Evolutionary conservation across 2,888 invertebrate species (phyloP).

Genomic region (Andrena bicolor): DNA sequence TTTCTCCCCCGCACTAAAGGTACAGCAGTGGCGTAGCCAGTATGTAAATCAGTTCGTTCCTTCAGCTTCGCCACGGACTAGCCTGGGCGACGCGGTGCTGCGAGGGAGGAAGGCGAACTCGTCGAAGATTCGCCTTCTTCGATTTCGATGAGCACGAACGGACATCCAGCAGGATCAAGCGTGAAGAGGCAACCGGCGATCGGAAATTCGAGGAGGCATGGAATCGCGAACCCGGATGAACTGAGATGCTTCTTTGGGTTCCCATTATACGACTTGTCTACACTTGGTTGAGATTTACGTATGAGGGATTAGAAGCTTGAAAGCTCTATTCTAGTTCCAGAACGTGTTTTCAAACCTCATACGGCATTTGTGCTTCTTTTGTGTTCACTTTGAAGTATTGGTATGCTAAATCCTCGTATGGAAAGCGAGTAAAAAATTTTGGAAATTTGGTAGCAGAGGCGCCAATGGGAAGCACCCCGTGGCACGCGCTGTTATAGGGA

Average conservation of each 20-base stretch:
- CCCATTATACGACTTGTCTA: no score
- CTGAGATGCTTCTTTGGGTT: neutral
- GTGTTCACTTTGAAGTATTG: neutral
- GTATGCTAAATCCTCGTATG: neutral
- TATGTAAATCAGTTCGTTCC: constrained; percentile 81
- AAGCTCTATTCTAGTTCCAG: no score
- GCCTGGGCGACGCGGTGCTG: constrained; percentile 40
- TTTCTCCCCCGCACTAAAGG: constrained; percentile 76
- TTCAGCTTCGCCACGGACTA: constrained; percentile 59
- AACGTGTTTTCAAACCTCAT: no score
- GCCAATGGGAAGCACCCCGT: constrained; percentile 67
- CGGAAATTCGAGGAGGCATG: constrained; percentile 36
- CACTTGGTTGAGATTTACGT: no score
- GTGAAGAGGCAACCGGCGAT: constrained; percentile 33
- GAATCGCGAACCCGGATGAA: constrained; percentile 29
- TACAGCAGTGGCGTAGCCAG: constrained; percentile 79
- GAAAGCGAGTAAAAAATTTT: neutral
- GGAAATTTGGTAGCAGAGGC: constrained; percentile 15
- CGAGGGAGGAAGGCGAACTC: constrained; percentile 53
- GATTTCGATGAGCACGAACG: constrained; percentile 57
- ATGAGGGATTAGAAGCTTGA: no score
- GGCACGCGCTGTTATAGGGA: constrained; percentile 71
- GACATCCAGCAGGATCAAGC: constrained; percentile 38
- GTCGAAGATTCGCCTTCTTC: constrained; percentile 59
- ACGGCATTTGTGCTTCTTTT: no score